These are phyloP conservation scores for Globia sparganii DNA, from an alignment of 2,888 invertebrate species.

Conservation along the genomic window DNA sequence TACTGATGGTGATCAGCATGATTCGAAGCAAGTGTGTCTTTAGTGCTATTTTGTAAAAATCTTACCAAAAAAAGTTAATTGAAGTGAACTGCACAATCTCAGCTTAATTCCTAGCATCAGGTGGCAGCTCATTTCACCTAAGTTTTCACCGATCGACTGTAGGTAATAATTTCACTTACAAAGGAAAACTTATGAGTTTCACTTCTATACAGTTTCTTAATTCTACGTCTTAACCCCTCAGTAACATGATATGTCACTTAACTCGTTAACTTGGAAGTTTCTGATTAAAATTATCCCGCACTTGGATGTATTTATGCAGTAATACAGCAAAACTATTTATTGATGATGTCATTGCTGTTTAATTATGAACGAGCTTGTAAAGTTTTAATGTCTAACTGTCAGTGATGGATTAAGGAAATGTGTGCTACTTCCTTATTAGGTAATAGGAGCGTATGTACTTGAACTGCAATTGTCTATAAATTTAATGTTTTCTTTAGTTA, in stretches of 20 bases:
- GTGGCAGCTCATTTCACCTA: not conserved
- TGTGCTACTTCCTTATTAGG: constrained; percentile 42
- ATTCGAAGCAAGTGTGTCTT: not conserved
- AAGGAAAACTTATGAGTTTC: not conserved
- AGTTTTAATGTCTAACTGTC: constrained; percentile 36
- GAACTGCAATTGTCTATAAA: constrained; percentile 28
- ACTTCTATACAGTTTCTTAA: not conserved
- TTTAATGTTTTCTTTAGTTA: constrained; percentile 14
- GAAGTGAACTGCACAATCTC: no score
- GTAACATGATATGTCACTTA: constrained; percentile 45
- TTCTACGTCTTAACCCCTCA: constrained; percentile 33
- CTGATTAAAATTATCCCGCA: constrained; percentile 49
- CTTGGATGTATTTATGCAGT: constrained; percentile 39
- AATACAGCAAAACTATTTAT: constrained; percentile 32
- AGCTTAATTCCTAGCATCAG: no score
- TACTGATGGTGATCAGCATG: not conserved
- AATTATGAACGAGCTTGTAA: constrained; percentile 37
- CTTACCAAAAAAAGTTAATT: no score
- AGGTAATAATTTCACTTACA: not conserved
- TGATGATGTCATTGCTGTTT: constrained; percentile 47
- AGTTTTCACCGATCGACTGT: not conserved
- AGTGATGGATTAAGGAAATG: constrained; percentile 53
- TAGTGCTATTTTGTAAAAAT: no score
- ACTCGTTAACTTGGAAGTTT: constrained; percentile 40
- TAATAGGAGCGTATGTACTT: constrained; percentile 38